A percentile compares a stretch with the other conserved stretches of the same genome.
phyloP scores from a whole-genome alignment of 2,888 invertebrate species.

The Lithosia quadra region DNA sequence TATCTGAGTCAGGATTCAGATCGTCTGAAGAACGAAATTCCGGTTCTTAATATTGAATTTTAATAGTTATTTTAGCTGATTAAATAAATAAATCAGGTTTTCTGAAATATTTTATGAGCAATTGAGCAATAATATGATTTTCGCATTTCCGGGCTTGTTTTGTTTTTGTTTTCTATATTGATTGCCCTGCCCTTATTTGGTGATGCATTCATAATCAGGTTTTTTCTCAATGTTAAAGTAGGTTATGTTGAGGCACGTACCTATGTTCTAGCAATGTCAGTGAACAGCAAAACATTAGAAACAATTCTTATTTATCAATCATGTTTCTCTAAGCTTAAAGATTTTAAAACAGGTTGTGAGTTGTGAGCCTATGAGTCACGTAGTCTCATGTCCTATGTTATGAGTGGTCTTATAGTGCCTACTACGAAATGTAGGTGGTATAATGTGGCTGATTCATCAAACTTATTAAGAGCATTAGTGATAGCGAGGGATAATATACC shows the following conservation, averaged over 20 bases:
- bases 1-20: conserved; percentile 72
- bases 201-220: background rate
- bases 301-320: conserved; percentile 39
- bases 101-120: background rate
- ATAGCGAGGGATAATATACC: background rate
- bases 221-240: background rate
- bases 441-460: conserved; percentile 38
- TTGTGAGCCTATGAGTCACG: conserved; percentile 64
- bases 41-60: conserved; percentile 41
- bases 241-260: conserved; percentile 11
- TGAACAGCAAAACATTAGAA: conserved; percentile 19
- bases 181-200: background rate
- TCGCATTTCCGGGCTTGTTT: background rate
- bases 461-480: conserved; percentile 21
- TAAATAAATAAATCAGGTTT: conserved; percentile 7
- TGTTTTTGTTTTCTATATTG: background rate
- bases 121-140: background rate
- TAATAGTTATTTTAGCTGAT: conserved; percentile 39
- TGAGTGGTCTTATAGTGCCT: conserved; percentile 49
- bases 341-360: conserved; percentile 69
- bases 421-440: background rate
- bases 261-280: conserved; percentile 9
- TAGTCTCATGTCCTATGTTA: conserved; percentile 50
- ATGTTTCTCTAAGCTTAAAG: conserved; percentile 61
- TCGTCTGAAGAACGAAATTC: conserved; percentile 60